phyloP scores from a whole-genome alignment of 2,113 vertebrate genomes.

The Petroica traversi region DNA sequence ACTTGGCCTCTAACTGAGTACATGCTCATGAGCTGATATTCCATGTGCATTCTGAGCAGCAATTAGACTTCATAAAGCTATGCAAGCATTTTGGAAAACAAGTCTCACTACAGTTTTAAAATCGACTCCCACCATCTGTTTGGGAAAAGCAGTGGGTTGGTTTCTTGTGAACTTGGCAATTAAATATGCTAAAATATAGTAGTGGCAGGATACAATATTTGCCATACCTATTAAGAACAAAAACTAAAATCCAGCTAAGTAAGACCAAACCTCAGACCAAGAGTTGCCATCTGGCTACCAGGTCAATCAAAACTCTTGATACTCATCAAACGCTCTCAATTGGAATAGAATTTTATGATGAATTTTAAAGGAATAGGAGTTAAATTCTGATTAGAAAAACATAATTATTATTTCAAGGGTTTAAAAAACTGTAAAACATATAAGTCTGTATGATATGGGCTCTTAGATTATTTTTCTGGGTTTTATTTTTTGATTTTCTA shows the following conservation, averaged over 20 bases:
- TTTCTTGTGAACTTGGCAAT: conserved; percentile 64
- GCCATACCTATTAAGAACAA: conserved; percentile 48
- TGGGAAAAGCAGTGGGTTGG: conserved; percentile 11
- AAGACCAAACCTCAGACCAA: conserved; percentile 18
- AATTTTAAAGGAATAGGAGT: not conserved
- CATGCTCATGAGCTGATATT: not conserved
- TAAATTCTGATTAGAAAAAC: not conserved
- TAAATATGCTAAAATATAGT: conserved; percentile 62
- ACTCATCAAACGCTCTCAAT: not conserved
- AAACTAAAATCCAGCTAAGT: conserved; percentile 37
- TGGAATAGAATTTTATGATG: not conserved
- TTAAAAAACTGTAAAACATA: not conserved
- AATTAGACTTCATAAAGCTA: conserved; percentile 35
- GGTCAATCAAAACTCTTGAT: conserved; percentile 32
- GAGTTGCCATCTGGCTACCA: conserved; percentile 48
- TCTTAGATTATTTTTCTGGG: not conserved
- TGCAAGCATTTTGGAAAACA: conserved; percentile 63
- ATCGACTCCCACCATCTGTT: conserved; percentile 69
- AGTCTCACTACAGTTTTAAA: conserved; percentile 56
- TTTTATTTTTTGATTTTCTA: not conserved
- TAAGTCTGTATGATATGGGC: not conserved
- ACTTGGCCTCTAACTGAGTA: not conserved
- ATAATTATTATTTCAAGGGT: not conserved
- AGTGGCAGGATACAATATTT: conserved; percentile 30
- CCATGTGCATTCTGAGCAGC: not conserved